phyloP scores from a whole-genome alignment of 2,113 vertebrate species.

The Cinclus mexicanus region DNA sequence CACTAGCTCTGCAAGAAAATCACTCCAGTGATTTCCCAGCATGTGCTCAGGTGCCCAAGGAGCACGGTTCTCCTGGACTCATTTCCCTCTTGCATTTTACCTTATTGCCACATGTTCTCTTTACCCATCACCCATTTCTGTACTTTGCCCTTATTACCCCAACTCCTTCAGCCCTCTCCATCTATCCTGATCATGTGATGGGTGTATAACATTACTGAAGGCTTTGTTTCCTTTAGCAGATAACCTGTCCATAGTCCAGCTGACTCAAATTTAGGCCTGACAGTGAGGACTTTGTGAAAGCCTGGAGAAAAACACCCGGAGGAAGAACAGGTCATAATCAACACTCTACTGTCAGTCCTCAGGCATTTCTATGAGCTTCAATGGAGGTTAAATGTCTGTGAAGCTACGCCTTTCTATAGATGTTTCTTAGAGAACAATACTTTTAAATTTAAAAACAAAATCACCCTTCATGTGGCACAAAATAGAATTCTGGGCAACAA shows the following conservation, averaged over 20 bases:
- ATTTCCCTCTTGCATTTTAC: neutral
- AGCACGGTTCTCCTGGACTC: neutral
- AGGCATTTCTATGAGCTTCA: neutral
- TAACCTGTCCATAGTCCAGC: neutral
- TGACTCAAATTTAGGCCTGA: neutral
- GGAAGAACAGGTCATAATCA: neutral
- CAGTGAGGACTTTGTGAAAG: neutral
- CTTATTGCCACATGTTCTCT: neutral
- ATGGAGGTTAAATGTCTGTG: neutral
- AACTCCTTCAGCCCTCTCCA: neutral
- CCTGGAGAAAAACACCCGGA: neutral
- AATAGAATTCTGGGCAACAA: neutral
- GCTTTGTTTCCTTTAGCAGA: neutral
- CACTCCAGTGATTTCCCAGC: neutral
- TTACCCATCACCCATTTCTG: neutral
- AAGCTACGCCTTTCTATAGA: rapidly evolving
- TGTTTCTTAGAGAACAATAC: neutral
- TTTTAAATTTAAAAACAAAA: neutral
- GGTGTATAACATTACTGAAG: neutral
- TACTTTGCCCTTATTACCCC: neutral
- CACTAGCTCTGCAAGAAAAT: neutral
- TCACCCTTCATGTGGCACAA: neutral
- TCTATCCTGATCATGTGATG: neutral
- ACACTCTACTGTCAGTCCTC: neutral
- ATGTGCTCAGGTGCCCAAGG: neutral